A percentile compares a stretch with the other conserved stretches of the same genome.
Conservation (phyloP, 1,140 invertebrate species). For the Panulirus ornatus region DNA sequence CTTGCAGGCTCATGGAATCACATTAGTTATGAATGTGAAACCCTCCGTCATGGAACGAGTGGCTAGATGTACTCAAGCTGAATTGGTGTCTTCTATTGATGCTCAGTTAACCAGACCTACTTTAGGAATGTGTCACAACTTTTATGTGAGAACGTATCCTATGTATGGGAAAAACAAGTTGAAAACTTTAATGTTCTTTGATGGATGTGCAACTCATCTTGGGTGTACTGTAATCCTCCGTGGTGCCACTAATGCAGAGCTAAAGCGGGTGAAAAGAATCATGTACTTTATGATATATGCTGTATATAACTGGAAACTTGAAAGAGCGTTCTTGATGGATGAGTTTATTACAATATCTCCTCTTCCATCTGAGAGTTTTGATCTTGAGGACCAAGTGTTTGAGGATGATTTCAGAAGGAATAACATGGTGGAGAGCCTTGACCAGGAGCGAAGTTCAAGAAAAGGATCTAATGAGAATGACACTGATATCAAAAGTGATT, state of each 20-base stretch:
- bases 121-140: constrained; percentile 91
- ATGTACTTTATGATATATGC: constrained; percentile 90
- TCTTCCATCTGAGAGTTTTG: constrained; percentile 68
- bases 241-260: constrained; percentile 87
- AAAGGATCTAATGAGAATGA: background rate
- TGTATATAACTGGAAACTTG: constrained; percentile 93
- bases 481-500: background rate
- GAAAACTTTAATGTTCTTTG: constrained; percentile 96
- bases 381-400: constrained; percentile 63
- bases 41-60: constrained; percentile 89
- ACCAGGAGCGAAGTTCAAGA: background rate
- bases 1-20: constrained; percentile 88
- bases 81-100: constrained; percentile 94
- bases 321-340: constrained; percentile 88
- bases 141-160: constrained; percentile 87
- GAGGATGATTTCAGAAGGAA: constrained; percentile 16
- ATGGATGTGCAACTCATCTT: constrained; percentile 91
- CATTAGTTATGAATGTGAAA: constrained; percentile 93
- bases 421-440: background rate
- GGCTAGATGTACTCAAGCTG: constrained; percentile 89
- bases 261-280: constrained; percentile 90
- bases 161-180: constrained; percentile 82
- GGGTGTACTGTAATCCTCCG: constrained; percentile 94
- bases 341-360: constrained; percentile 71
- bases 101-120: constrained; percentile 87